Percentiles rank a stretch among this genome's conserved stretches.
These are phyloP conservation scores for Tychaedon coryphoeus DNA, from an alignment of 2,113 vertebrate genomes.

Conservation along the genomic window DNA sequence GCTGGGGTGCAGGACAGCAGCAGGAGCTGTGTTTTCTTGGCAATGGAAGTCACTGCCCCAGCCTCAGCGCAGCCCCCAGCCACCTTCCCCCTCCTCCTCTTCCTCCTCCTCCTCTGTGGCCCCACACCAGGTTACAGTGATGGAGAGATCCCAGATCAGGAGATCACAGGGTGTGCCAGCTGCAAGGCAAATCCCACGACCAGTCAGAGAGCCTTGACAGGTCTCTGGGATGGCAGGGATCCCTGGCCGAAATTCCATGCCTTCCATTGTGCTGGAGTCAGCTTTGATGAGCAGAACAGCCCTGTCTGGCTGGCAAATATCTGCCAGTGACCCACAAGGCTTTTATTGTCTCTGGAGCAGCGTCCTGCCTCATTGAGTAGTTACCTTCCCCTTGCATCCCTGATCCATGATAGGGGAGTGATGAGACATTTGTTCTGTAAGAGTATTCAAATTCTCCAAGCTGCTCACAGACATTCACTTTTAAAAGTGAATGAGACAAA, in stretches of 20 bases:
- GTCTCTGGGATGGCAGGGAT: background rate
- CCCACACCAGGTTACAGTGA: background rate
- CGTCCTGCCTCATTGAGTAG: background rate
- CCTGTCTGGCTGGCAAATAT: background rate
- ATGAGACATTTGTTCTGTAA: background rate
- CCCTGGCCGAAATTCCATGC: conserved; percentile 24
- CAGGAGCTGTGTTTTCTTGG: background rate
- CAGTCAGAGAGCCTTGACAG: background rate
- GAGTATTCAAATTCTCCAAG: background rate
- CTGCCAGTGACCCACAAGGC: background rate
- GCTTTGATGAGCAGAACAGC: conserved; percentile 17
- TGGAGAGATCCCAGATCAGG: background rate
- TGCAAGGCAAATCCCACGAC: conserved; percentile 36
- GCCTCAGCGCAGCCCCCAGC: background rate
- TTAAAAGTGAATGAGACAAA: background rate
- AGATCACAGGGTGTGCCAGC: background rate
- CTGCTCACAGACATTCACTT: background rate
- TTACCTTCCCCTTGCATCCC: background rate
- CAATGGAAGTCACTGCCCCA: background rate
- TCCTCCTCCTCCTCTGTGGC: background rate
- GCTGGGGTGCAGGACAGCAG: background rate
- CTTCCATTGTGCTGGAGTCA: conserved; percentile 26
- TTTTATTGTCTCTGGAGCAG: background rate
- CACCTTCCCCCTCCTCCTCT: background rate
- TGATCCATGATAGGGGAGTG: background rate